Evolutionary conservation across 53 echinoderm and acorn worm species (phyloP).

Genomic region (Antedon mediterranea): DNA sequence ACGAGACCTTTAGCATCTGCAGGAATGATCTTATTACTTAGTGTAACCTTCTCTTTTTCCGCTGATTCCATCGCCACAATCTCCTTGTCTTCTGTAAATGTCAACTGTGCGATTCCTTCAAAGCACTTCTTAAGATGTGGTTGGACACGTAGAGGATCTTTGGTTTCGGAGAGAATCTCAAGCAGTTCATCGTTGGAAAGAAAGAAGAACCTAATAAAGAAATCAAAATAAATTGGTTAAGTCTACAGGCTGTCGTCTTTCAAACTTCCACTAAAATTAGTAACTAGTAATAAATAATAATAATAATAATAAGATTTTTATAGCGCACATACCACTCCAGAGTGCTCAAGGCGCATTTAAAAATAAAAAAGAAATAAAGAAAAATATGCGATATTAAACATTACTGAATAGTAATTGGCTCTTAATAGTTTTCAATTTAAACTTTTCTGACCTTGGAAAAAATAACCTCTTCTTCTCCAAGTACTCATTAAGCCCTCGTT

Average conservation of each 20-base stretch:
- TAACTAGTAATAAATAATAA: too few species aligned
- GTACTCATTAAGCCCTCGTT: constrained; percentile 88
- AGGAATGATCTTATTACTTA: constrained; percentile 62
- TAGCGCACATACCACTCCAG: too few species aligned
- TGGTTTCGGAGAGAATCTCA: constrained; percentile 84
- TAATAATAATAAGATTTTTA: too few species aligned
- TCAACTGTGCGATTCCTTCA: constrained; percentile 81
- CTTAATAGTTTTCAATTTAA: neutral
- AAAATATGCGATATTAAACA: neutral
- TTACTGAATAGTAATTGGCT: neutral
- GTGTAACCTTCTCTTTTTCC: constrained; percentile 60
- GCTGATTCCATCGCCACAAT: constrained; percentile 93
- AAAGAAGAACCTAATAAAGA: constrained; percentile 70
- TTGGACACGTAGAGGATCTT: constrained; percentile 85
- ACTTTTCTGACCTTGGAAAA: constrained; percentile 62
- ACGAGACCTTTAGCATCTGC: constrained; percentile 78
- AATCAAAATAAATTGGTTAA: neutral
- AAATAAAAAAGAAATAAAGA: too few species aligned
- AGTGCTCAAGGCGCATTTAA: too few species aligned
- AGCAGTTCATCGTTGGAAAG: constrained; percentile 92
- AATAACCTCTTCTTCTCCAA: constrained; percentile 92
- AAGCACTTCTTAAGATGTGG: constrained; percentile 97
- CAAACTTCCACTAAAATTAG: neutral
- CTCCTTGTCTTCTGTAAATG: constrained; percentile 69
- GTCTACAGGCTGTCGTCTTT: too few species aligned